These are phyloP conservation scores for Raja brachyura DNA, from an alignment of 2,113 vertebrate species.

Conservation along the genomic window DNA sequence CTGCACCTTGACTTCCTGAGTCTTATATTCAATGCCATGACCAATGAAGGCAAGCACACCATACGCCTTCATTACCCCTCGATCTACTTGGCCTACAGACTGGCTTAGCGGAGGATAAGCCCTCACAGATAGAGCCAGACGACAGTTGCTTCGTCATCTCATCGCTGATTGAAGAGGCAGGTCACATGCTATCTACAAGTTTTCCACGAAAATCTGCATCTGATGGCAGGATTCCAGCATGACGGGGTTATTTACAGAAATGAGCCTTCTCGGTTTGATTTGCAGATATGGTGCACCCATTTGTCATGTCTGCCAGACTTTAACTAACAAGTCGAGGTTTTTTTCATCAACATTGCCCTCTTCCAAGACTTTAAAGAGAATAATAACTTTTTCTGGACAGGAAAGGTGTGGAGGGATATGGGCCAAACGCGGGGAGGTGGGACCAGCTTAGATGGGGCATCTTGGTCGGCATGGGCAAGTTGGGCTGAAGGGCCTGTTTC, in stretches of 20 bases:
- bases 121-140: neutral
- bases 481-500: no score
- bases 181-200: neutral
- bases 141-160: neutral
- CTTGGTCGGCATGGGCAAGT: no score
- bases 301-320: neutral
- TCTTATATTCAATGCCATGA: no score
- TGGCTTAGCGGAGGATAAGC: no score
- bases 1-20: no score
- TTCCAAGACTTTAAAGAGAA: neutral
- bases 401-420: no score
- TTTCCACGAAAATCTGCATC: slow-evolving; percentile 2
- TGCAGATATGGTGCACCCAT: neutral
- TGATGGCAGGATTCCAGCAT: neutral
- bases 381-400: neutral
- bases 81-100: no score
- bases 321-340: neutral
- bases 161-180: neutral
- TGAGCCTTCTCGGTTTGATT: neutral
- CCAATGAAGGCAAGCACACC: no score
- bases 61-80: no score
- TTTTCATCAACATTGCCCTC: neutral
- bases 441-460: no score
- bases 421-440: no score
- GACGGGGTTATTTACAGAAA: neutral